Evolutionary conservation across 2,113 vertebrate genomes (phyloP).

Genomic region (Zosterops lateralis): DNA sequence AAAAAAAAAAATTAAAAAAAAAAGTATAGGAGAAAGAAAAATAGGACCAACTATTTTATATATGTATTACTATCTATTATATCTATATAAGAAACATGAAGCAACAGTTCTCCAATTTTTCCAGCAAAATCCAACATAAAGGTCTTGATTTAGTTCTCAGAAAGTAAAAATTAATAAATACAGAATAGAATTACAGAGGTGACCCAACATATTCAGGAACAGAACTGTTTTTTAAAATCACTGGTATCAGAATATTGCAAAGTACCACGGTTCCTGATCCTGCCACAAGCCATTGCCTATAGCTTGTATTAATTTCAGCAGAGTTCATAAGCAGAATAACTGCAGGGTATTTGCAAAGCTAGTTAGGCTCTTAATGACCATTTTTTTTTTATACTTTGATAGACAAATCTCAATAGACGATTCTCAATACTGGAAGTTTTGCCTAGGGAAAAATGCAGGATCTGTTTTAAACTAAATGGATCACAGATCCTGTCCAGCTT

Average conservation of each 20-base stretch:
- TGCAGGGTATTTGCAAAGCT: conserved; percentile 41
- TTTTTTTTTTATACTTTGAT: conserved; percentile 16
- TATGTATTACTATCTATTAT: neutral
- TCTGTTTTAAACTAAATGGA: neutral
- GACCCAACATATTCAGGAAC: neutral
- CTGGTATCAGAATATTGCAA: neutral
- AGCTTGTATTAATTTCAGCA: conserved; percentile 33
- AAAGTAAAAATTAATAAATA: neutral
- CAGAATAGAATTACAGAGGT: neutral
- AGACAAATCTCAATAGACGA: neutral
- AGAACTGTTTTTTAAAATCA: neutral
- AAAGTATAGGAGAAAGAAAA: neutral
- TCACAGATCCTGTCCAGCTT: neutral
- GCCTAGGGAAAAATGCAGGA: neutral
- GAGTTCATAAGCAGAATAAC: conserved; percentile 39
- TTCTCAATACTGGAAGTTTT: neutral
- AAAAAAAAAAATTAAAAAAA: neutral
- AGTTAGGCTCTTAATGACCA: neutral
- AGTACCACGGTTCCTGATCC: conserved; percentile 6
- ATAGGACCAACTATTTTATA: neutral
- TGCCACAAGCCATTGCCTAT: conserved; percentile 12
- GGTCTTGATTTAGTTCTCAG: neutral
- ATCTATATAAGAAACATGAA: neutral
- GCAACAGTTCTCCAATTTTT: neutral
- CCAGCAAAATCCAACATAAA: neutral